These are phyloP conservation scores for Cantharis rustica DNA, from an alignment of 2,888 invertebrate genomes.

Conservation along the genomic window DNA sequence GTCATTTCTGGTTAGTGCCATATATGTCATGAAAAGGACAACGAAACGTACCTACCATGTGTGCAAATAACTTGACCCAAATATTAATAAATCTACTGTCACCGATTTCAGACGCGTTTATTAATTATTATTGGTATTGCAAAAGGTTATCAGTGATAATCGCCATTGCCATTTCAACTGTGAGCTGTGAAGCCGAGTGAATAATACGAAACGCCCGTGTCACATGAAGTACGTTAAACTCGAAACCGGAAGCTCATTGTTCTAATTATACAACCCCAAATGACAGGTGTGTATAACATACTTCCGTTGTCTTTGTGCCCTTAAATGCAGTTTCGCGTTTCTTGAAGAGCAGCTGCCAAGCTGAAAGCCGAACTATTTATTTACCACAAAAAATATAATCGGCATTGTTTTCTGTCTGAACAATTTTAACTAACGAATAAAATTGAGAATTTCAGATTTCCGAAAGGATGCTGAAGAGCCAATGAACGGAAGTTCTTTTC, in stretches of 20 bases:
- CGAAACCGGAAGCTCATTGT: not conserved
- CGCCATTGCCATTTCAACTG: not conserved
- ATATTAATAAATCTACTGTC: not conserved
- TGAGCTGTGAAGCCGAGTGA: not conserved
- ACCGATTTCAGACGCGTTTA: not conserved
- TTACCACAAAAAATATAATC: not conserved
- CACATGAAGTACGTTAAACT: not conserved
- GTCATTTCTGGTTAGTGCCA: not conserved
- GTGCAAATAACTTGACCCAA: not conserved
- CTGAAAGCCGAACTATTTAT: no score
- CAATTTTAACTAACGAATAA: not conserved
- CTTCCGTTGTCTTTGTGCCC: not conserved
- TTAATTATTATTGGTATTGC: not conserved
- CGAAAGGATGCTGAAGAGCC: no score
- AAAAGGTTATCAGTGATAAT: not conserved
- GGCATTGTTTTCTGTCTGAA: not conserved
- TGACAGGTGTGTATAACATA: not conserved
- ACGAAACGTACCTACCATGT: not conserved
- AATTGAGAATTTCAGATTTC: no score
- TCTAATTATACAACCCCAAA: not conserved
- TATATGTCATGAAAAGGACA: not conserved
- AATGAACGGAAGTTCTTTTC: no score
- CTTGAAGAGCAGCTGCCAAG: not conserved
- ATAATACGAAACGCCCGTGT: not conserved
- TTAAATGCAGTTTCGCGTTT: not conserved